Evolutionary conservation across 2,888 invertebrate genomes (phyloP).

Genomic region (Hypolimnas misippus): DNA sequence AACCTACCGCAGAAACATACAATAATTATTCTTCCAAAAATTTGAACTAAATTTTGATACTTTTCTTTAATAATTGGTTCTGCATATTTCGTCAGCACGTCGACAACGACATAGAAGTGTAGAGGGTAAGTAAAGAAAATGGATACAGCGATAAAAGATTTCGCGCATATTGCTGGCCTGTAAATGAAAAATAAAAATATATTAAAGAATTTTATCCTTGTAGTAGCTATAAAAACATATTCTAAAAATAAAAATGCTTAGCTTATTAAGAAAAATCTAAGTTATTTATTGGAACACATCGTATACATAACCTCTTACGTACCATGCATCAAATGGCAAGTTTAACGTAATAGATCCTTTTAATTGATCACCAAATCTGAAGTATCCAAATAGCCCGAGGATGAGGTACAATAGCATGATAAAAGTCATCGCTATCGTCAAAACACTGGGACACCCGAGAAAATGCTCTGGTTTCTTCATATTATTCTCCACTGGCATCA

Average conservation of each 20-base stretch:
- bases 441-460: slow-evolving; percentile 91
- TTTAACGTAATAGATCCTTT: slow-evolving; percentile 92
- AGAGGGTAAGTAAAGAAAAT: slow-evolving; percentile 96
- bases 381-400: slow-evolving; percentile 95
- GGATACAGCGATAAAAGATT: slow-evolving; percentile 92
- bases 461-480: slow-evolving; percentile 93
- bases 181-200: slow-evolving; percentile 51
- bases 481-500: slow-evolving; percentile 96
- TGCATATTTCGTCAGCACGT: slow-evolving; percentile 91
- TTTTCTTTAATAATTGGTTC: slow-evolving; percentile 84
- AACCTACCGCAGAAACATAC: slow-evolving; percentile 71
- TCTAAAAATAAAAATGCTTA: no score
- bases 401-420: slow-evolving; percentile 90
- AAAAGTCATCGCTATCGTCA: slow-evolving; percentile 92
- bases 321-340: slow-evolving; percentile 87
- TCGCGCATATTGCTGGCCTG: slow-evolving; percentile 90
- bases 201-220: background rate
- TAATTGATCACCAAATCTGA: slow-evolving; percentile 90
- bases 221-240: no score
- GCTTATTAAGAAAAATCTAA: no score
- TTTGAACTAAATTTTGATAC: slow-evolving; percentile 57
- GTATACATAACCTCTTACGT: slow-evolving; percentile 47
- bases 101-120: slow-evolving; percentile 96
- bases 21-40: slow-evolving; percentile 57
- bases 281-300: no score